These are phyloP conservation scores for Mus pahari DNA, from an alignment of 2,113 vertebrate species.

Conservation along the genomic window DNA sequence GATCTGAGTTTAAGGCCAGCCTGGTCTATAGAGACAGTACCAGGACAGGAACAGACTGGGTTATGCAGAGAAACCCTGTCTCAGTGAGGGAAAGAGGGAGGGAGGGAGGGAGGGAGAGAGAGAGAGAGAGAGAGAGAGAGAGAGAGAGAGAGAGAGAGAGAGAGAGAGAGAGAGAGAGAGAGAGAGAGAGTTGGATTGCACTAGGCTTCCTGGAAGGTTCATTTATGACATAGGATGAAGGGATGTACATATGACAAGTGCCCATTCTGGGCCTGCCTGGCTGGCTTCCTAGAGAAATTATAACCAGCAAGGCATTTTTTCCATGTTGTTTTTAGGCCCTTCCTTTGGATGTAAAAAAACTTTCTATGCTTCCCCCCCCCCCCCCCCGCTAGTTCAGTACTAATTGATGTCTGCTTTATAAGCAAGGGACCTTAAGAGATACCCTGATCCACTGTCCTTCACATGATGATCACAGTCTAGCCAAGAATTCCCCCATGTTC, in stretches of 20 bases:
- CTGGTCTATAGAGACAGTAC: background rate
- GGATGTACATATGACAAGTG: background rate
- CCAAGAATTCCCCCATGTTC: slow-evolving; percentile 42
- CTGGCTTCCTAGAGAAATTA: background rate
- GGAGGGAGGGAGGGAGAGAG: no score
- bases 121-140: background rate
- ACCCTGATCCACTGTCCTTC: background rate
- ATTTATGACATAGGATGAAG: background rate
- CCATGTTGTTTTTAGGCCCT: background rate
- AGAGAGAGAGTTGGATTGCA: background rate
- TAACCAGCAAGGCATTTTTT: background rate
- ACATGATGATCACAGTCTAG: slow-evolving; percentile 45
- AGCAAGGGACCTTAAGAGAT: slow-evolving; percentile 47
- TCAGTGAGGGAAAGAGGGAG: background rate
- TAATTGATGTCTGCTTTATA: slow-evolving; percentile 23
- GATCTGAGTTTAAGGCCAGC: background rate
- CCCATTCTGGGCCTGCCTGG: background rate
- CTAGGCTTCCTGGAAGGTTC: background rate
- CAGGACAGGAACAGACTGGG: background rate
- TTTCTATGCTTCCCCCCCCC: background rate
- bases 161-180: background rate
- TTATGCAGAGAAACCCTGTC: background rate
- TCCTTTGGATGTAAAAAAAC: background rate
- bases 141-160: background rate
- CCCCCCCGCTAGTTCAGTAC: slow-evolving; percentile 54